Evolutionary conservation across 2,113 vertebrate genomes (phyloP), one percentile per base, ranked within the genome.

Genomic region (Stictonetta naevosa): DNA sequence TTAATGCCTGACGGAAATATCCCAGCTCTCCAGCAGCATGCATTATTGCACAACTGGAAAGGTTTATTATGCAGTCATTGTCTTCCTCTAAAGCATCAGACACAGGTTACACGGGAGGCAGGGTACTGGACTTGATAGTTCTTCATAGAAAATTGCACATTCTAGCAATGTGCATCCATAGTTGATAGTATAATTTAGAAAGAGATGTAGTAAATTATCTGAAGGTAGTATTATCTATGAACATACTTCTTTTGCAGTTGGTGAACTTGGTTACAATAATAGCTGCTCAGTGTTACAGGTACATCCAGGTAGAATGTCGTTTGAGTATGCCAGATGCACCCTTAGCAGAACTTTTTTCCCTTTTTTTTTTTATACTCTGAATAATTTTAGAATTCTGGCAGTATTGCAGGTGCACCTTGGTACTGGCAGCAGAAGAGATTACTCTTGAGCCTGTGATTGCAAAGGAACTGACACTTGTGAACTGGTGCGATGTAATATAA

Each of bases 31-130:
- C 86, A 97, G 92, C 96, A 93, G 73, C 28, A 82, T 86, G 88
- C 83, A 44, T 93, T 90, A 91, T 96, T 97, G 95, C 96, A 96
- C 95, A 97, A 94, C 94, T 97, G 92, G 95, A 96, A 96, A 92
- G 79, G 58, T 90, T 81, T 90, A 89, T 96, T 96, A 92, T 96
- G 92, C 88, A 91, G 91, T 91, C 90, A 52, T 33, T 90, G 91
- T 96, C 93, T 97, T 97, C 93, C 96, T 94, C 71, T 85, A 82
- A 94, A 94, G 91, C 77, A 79, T 92, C 79, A 96, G 60, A 81
- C 91, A 74, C 66, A 93, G 86, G 77, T 95, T 89, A 92, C 81
- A 44, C 2, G n/a, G 83, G 88, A 95, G 89, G 94, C 84, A 97
- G 95, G 92, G 95, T 95, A 94, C 93, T 95, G 95, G 90, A 87